A percentile compares a stretch with the other conserved stretches of the same genome.
phyloP scores from a whole-genome alignment of 2,888 invertebrate genomes.

The Pandemis cinnamomeana region DNA sequence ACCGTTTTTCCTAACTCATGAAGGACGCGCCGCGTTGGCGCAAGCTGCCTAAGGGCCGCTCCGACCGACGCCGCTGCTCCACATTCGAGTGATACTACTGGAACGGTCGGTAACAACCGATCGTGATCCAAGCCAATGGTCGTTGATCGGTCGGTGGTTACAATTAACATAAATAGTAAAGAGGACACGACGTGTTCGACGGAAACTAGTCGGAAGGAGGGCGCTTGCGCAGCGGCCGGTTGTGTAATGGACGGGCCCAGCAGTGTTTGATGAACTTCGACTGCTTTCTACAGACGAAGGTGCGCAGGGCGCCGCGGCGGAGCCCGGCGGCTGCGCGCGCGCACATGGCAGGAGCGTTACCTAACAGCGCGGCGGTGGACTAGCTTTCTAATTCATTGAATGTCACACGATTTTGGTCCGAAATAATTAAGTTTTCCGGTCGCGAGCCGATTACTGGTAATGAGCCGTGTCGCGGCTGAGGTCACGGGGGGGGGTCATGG shows the following conservation, averaged over 20 bases:
- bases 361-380: constrained; percentile 19
- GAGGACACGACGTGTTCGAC: constrained; percentile 16
- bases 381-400: constrained; percentile 38
- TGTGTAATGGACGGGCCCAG: constrained; percentile 23
- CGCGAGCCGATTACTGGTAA: constrained; percentile 31
- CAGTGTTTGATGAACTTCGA: constrained; percentile 21
- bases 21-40: constrained; percentile 7
- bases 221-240: constrained; percentile 17
- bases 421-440: constrained; percentile 36
- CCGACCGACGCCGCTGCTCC: not conserved
- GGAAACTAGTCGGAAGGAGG: constrained; percentile 30
- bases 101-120: not conserved
- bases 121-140: not conserved
- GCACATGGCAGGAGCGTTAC: constrained; percentile 7
- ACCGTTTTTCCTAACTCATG: constrained; percentile 19
- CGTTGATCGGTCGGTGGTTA: not conserved
- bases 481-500: constrained; percentile 26
- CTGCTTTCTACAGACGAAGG: constrained; percentile 13
- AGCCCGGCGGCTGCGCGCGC: not conserved
- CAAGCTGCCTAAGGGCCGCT: constrained; percentile 1
- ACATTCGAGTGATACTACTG: too few relatives aligned
- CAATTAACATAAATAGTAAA: constrained; percentile 13
- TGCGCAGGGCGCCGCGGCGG: not conserved
- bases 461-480: constrained; percentile 28
- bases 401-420: constrained; percentile 30